phyloP scores from a whole-genome alignment of 1,140 invertebrate species.

The Penaeus japonicus region DNA sequence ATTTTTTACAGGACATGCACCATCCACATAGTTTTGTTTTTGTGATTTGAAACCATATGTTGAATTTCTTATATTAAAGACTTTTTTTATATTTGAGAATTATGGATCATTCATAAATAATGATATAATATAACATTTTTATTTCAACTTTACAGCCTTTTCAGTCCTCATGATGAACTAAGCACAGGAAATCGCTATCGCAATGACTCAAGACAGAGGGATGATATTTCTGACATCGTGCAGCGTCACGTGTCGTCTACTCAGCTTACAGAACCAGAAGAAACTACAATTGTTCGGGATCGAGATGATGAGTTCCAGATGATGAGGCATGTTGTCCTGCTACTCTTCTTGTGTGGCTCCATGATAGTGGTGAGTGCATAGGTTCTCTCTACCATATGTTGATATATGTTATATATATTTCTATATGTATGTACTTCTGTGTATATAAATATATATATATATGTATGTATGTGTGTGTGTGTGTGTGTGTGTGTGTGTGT shows the following conservation, averaged over 20 bases:
- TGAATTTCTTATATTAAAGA: no score
- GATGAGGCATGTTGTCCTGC: conserved; percentile 81
- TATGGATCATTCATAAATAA: no score
- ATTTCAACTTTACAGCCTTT: conserved; percentile 40
- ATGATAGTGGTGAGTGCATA: conserved; percentile 84
- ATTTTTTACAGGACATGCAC: no score
- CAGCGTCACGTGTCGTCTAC: background rate
- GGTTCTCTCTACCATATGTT: no score
- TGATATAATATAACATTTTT: background rate
- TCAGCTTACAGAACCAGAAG: conserved; percentile 67
- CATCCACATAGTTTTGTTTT: no score
- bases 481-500: no score
- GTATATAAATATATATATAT: background rate
- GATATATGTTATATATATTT: no score
- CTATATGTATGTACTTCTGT: no score
- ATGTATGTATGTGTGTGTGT: conserved; percentile 30
- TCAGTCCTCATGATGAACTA: conserved; percentile 51
- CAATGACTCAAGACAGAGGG: background rate
- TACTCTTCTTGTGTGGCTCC: conserved; percentile 80
- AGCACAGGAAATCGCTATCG: background rate
- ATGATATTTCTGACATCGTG: background rate
- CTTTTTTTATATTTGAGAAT: no score
- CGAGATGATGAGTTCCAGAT: conserved; percentile 73
- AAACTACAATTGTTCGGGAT: conserved; percentile 63
- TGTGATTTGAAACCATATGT: no score